Percentiles rank a stretch among this genome's conserved stretches.
Conservation (phyloP, 2,797 vertebrate species). For the Echiichthys vipera region DNA sequence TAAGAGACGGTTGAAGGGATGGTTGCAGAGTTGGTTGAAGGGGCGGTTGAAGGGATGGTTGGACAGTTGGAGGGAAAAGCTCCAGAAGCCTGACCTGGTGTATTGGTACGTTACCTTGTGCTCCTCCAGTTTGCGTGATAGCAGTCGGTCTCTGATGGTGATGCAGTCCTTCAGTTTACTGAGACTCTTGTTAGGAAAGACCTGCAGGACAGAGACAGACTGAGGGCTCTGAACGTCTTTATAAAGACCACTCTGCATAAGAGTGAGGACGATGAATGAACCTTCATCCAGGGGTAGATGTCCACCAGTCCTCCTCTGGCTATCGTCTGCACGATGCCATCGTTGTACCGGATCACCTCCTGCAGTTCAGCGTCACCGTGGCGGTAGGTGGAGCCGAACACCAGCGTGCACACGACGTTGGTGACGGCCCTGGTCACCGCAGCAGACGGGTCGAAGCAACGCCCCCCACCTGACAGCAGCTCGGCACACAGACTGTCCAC, state of each 20-base stretch:
- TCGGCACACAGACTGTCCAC: constrained; percentile 78
- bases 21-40: too few relatives aligned
- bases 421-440: constrained; percentile 82
- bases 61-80: too few relatives aligned
- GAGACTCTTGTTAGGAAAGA: constrained; percentile 82
- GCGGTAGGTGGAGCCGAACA: constrained; percentile 81
- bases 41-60: too few relatives aligned
- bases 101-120: constrained; percentile 82
- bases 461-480: constrained; percentile 55
- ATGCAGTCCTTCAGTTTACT: constrained; percentile 80
- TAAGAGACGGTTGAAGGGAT: too few relatives aligned
- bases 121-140: constrained; percentile 81
- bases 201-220: constrained; percentile 53
- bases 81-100: too few relatives aligned
- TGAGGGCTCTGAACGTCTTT: not conserved
- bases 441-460: constrained; percentile 72
- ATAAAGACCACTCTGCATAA: too few relatives aligned
- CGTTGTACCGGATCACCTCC: constrained; percentile 82
- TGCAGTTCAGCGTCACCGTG: constrained; percentile 77
- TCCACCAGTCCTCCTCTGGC: constrained; percentile 82
- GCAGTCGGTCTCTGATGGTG: constrained; percentile 79
- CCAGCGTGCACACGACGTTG: constrained; percentile 84
- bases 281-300: constrained; percentile 85
- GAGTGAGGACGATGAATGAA: constrained; percentile 38
- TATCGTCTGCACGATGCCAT: constrained; percentile 85